Evolutionary conservation across 1,140 invertebrate genomes (phyloP), one percentile per base, ranked within the genome.

Genomic region (Atopsyche davidsoni): DNA sequence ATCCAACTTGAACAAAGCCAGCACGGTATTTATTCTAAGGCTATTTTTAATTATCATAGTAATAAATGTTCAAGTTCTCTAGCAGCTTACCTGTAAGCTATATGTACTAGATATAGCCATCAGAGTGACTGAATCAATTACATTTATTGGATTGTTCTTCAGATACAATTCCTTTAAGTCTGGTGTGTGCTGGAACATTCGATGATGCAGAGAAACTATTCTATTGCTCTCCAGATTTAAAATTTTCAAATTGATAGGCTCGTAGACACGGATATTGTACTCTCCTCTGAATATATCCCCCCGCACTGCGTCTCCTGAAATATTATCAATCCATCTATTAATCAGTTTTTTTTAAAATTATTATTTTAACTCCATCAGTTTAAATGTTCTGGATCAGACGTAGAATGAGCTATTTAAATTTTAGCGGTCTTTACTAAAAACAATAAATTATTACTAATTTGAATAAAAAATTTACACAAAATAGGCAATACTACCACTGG

Each of bases 131-230:
- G 66, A 63, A 63, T 85, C 83, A 24, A 89, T 62, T 16, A 78
- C 67, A 31, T 65, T 68, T 2, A 90, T 75, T 1, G 77, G 77
- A 63, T 90, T 91, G 28, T 79, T 76, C 58, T 78, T 79, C 4
- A 91, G 63, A 57, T 79, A 79, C 9, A 92, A 63, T 25, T 70
- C 68, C 47, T 75, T 78, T 35, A 92, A 60, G 40, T 79, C 74
- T 0, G 75, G 73, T 21, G 84, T 76, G 60, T 87, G 81, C 60
- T 85, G 77, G 62, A 91, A 91, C 19, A 86, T 47, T 42, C 82
- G 79, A 38, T 75, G 69, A 62, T 82, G 72, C 32, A 89, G 64
- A 2, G 76, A 79, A 45, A 83, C 77, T 18, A 89, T 76, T 47
- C 71, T 57, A 63, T 90, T 89, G 54, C 78, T 62, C 11, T 78